These are phyloP conservation scores for Diadegma fenestrale DNA, from an alignment of 2,888 invertebrate species.

Conservation along the genomic window DNA sequence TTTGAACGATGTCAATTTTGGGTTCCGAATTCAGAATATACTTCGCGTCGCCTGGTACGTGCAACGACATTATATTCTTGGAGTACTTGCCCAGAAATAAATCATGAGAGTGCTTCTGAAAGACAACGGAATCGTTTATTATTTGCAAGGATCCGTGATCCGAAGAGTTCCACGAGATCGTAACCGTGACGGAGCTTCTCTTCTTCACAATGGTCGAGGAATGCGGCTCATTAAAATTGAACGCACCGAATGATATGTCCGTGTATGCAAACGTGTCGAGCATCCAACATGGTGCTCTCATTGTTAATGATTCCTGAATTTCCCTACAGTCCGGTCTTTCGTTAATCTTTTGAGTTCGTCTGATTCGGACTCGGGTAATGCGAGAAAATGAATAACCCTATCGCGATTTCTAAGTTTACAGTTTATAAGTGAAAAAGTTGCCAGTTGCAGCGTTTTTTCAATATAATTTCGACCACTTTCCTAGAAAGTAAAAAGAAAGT, in stretches of 20 bases:
- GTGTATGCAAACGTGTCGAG: not conserved
- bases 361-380: not conserved
- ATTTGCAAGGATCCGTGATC: conserved; percentile 14
- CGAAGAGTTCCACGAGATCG: conserved; percentile 3
- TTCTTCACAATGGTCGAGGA: conserved; percentile 52
- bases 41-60: not conserved
- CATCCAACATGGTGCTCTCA: conserved; percentile 21
- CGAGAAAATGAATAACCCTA: not conserved
- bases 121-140: conserved; percentile 1
- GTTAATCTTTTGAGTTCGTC: not conserved
- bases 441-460: no score
- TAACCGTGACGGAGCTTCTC: conserved; percentile 29
- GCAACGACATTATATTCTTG: not conserved
- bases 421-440: no score
- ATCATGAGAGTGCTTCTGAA: not conserved
- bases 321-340: conserved; percentile 23
- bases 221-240: conserved; percentile 61
- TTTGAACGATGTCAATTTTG: not conserved
- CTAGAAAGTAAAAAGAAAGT: no score
- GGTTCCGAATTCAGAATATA: not conserved
- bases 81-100: conserved; percentile 2
- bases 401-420: not conserved
- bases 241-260: conserved; percentile 32
- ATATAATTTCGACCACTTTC: no score
- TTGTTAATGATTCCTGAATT: conserved; percentile 19